Percentiles rank a stretch among this genome's conserved stretches.
Conservation (phyloP, 2,113 vertebrate species). For the Balaeniceps rex region DNA sequence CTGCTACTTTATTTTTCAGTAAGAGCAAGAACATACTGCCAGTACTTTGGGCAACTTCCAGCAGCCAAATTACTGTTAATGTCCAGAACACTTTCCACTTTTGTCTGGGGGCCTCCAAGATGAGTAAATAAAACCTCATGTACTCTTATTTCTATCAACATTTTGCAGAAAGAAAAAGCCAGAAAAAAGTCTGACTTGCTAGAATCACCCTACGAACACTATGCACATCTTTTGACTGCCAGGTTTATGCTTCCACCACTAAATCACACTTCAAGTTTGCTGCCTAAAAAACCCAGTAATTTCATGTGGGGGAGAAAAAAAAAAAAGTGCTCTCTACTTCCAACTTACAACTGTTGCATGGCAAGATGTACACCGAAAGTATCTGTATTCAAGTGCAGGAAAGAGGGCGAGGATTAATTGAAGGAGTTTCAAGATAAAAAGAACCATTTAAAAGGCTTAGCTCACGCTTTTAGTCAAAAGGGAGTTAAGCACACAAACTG, state of each 20-base stretch:
- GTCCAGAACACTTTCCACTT: background rate
- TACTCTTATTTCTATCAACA: background rate
- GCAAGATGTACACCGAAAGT: background rate
- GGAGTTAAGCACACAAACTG: background rate
- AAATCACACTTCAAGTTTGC: background rate
- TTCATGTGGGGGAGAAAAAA: background rate
- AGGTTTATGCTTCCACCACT: background rate
- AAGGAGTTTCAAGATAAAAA: background rate
- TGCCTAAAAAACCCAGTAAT: background rate
- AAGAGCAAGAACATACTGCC: background rate
- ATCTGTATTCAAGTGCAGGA: background rate
- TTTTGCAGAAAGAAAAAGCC: background rate
- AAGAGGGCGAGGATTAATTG: background rate
- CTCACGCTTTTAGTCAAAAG: background rate
- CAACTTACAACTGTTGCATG: background rate
- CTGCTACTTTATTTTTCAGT: constrained; percentile 9
- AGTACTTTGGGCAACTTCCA: constrained; percentile 40
- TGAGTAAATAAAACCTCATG: background rate
- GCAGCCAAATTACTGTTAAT: constrained; percentile 28
- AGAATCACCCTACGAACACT: background rate
- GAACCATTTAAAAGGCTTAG: background rate
- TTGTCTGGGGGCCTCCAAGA: background rate
- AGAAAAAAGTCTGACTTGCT: background rate
- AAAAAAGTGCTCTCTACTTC: background rate
- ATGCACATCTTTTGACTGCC: background rate